Base-by-base conservation (phyloP, 37 sponge, comb jelly and placozoan genomes). In the Spongilla lacustris region DNA sequence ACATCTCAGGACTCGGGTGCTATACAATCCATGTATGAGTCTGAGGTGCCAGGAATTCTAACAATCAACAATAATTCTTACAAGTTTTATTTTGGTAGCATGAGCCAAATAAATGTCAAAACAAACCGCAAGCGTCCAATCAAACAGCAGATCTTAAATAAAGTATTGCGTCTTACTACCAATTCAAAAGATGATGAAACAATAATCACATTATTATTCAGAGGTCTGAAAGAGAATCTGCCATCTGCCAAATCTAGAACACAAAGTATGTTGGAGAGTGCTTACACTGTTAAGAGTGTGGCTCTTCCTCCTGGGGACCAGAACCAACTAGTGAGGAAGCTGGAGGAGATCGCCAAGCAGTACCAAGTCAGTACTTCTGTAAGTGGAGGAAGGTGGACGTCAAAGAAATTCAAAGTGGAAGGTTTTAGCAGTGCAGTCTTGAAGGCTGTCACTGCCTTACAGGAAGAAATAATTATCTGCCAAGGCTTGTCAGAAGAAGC, bases 31-130 rank as follows among this genome's bases (percentile, higher is more conserved):
- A 41, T n/a, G n/a, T n/a, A n/a, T n/a, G 85, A 75, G 28, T 26
- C 6, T 49, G 48, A 34, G 2, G 33, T 14, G 8, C 70, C 83
- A 68, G 80, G 77, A 5, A n/a, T 35, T 17, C 71, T 87, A 50
- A 36, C 26, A 0, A 88, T 92, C 33, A 38, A 74, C 14, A 68
- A 71, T 8, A 46, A 46, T 8, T 46, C 46, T 9, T 92, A 87
- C 76, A 84, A 36, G 4, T 78, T 92, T 31, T 84, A 92, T 71
- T 87, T 87, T 46, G 50, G 24, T 17, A 23, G 29, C 0, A 92
- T 92, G 92, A 71, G 50, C 31, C 92, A 92, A 69, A 84, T 80
- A 2, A 92, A 92, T 49, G 49, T 22, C 26, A 29, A 21, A 2
- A 87, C 92, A 36, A 3, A 26, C 0, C 75, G 78, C 66, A 74